Conservation (phyloP, 1,140 invertebrate genomes). For the Phenacoccus solenopsis region DNA sequence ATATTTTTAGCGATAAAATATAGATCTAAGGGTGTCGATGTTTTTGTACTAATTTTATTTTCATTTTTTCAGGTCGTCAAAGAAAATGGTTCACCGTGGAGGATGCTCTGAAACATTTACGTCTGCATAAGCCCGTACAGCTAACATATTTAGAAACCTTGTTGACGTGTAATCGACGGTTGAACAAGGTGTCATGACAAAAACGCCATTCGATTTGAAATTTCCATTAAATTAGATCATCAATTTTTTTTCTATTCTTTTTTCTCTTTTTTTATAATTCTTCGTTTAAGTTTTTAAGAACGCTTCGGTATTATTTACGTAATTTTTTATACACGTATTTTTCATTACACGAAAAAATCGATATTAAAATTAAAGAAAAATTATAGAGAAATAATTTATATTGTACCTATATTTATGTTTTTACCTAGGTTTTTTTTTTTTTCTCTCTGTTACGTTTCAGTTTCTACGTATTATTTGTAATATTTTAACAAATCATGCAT, state of each 20-base stretch:
- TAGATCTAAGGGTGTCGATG: too few relatives aligned
- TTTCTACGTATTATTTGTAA: too few relatives aligned
- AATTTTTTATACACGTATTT: background rate
- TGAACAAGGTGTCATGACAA: background rate
- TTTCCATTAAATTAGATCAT: background rate
- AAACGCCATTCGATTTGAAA: background rate
- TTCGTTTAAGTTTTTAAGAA: background rate
- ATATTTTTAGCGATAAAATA: too few relatives aligned
- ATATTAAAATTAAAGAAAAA: background rate
- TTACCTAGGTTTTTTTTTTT: background rate
- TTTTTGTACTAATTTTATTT: too few relatives aligned
- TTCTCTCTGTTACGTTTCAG: too few relatives aligned
- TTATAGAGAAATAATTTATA: background rate
- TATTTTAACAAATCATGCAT: too few relatives aligned
- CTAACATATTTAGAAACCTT: constrained; percentile 59
- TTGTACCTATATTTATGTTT: background rate
- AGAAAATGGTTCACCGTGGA: constrained; percentile 84
- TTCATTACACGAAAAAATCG: background rate
- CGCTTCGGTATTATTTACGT: background rate
- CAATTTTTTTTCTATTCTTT: background rate
- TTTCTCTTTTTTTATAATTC: background rate
- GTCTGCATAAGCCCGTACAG: constrained; percentile 80
- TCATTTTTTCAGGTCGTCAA: constrained; percentile 56
- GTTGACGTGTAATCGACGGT: background rate
- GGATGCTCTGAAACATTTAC: constrained; percentile 70